Evolutionary conservation across 2,888 invertebrate genomes (phyloP), one percentile per base, ranked within the genome.

Genomic region (Papilio elwesi): DNA sequence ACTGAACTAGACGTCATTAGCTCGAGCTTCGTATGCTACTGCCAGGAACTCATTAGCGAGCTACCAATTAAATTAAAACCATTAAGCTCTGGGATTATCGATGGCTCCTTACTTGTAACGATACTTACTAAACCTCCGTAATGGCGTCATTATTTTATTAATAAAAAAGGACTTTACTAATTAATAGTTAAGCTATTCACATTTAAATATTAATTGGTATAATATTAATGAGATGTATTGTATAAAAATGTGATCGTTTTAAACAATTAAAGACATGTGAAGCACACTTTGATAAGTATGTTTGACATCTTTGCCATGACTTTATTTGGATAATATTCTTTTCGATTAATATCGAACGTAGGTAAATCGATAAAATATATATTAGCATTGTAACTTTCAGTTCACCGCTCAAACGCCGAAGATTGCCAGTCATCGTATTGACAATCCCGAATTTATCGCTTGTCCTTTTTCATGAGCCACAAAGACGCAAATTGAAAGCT

Each of bases 401-500:
- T 64, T 52, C 70, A 48, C 38, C 63, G 68, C 68, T 68, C 53
- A 68, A 68, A 51, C 68, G 36, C 36, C 63, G 43, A 69, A 59
- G 38, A 51, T 65, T 64, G 53, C 72, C 69, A 59, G 68, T 69
- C 73, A 73, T 66, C 65, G 73, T 66, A 66, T 75, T 75, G 77
- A 82, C 84, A 83, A 82, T 79, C 81, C 80, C 79, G 71, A 83
- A 85, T 87, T 87, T 83, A 87, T 87, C 80, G 80, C 83, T 82
- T 83, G 85, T 85, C 87, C 85, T 86, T 89, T 87, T 87, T 85
- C 87, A 85, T 82, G 79, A 82, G 84, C 85, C 84, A 85, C 86
- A 89, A 91, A 91, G 89, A 88, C 84, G 88, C 89, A 91, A 92
- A 93, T 93, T 93, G 92, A 92, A 92, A 90, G 91, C 89, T 89